Base-by-base conservation (phyloP, 2,113 vertebrate species). In the Osmerus mordax region DNA sequence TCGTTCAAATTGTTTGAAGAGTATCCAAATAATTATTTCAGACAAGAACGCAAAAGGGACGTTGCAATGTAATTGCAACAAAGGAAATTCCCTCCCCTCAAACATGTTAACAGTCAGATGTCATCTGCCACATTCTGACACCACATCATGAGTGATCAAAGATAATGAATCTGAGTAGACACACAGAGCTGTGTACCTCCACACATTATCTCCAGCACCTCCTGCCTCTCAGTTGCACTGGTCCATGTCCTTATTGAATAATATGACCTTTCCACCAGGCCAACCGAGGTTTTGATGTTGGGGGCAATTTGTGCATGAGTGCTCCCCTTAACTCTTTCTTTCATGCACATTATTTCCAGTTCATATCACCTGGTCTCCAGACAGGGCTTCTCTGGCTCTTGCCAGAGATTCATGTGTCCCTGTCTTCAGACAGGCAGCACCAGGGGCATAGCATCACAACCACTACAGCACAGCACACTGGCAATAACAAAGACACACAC, bases 311-410 rank as follows among this genome's bases (percentile, higher is more conserved):
- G 85, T 81, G 89, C 86, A 88, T 89, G 91, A 90, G 81, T 82
- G 88, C 85, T 70, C 82, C 87, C 80, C 86, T 89, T 89, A 89
- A 90, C 90, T 86, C 86, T 80, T 87, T 83, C 86, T 87, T 88
- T 88, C 84, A 91, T 80, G 82, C 85, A 85, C 84, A 86, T 91
- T 90, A 92, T 90, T 90, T 91, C 83, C 88, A 78, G 84, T 86
- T 84, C 86, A 81, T 83, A 88, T 87, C 86, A 87, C 88, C 86
- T 88, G 86, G 81, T 89, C 84, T 87, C 82, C 81, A 83, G 84
- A 86, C 84, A 80, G 81, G 75, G 73, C 67, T 80, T 81, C 76
- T 64, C 70, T 82, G 65, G 78, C 83, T 76, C 64, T 67, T 74
- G 83, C 79, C 79, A 83, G 58, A 61, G 78, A 80, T 80, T 77